Conservation (phyloP, 2,113 vertebrate genomes). For the Mixornis gularis region DNA sequence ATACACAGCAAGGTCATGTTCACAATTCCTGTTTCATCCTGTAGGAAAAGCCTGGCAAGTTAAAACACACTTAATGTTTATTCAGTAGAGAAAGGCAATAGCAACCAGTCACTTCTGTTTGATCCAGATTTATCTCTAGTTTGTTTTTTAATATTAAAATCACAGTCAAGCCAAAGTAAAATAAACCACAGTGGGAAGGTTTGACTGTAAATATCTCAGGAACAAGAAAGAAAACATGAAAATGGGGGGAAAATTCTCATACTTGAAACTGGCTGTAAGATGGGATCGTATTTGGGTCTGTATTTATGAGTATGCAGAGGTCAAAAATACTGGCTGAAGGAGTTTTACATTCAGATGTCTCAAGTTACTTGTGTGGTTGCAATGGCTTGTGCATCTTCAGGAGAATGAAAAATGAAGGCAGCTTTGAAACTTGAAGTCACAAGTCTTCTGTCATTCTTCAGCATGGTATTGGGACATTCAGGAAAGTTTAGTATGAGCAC, state of each 20-base stretch:
- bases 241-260: rapidly evolving
- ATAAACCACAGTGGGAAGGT: background rate
- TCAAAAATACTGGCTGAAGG: background rate
- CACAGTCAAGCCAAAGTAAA: background rate
- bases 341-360: background rate
- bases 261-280: background rate
- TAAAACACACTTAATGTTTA: background rate
- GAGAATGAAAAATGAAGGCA: background rate
- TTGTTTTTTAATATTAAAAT: background rate
- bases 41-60: background rate
- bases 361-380: background rate
- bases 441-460: background rate
- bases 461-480: background rate
- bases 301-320: background rate
- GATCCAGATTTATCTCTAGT: background rate
- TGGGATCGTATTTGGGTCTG: background rate
- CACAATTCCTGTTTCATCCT: background rate
- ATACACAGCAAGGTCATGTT: background rate
- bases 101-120: background rate
- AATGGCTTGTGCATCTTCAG: background rate
- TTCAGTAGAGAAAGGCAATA: background rate
- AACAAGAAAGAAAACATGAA: background rate
- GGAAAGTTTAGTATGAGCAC: background rate
- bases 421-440: background rate
- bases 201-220: background rate